Conservation (phyloP, 1,140 invertebrate species). For the Euborellia annulipes region DNA sequence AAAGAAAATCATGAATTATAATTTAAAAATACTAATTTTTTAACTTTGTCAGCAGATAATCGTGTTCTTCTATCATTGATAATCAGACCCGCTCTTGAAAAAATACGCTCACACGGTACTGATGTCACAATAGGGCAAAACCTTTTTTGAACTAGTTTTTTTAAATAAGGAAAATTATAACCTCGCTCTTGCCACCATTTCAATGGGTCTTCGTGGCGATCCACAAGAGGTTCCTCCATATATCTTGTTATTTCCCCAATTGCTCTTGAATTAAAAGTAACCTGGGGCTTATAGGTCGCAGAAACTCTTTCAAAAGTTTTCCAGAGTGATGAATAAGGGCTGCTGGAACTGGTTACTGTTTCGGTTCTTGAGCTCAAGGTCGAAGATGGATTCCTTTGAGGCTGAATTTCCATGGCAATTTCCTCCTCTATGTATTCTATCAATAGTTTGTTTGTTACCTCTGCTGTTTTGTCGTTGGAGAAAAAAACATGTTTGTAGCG, state of each 20-base stretch:
- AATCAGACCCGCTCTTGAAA: slow-evolving; percentile 7
- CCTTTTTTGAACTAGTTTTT: neutral
- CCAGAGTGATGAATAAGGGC: too few species aligned
- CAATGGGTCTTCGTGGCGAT: slow-evolving; percentile 2
- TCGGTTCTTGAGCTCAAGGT: too few species aligned
- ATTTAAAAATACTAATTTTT: slow-evolving; percentile 3
- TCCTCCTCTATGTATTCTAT: too few species aligned
- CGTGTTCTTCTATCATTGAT: neutral
- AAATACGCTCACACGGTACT: slow-evolving; percentile 8
- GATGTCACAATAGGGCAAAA: slow-evolving; percentile 7
- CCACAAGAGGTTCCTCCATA: slow-evolving; percentile 3
- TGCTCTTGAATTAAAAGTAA: neutral
- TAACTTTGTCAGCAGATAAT: neutral
- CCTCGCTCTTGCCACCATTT: slow-evolving; percentile 6
- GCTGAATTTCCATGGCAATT: too few species aligned
- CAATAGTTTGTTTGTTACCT: neutral
- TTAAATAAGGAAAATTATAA: slow-evolving; percentile 4
- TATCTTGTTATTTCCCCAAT: neutral
- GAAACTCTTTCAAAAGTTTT: neutral
- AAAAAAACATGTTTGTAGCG: neutral
- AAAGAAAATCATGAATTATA: neutral
- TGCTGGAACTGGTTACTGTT: too few species aligned
- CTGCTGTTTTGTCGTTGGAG: neutral
- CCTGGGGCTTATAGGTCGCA: neutral
- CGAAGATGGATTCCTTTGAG: too few species aligned